Evolutionary conservation across 30 jellyfish, hydroid and myxozoan species (phyloP).

Genomic region (Aurelia aurita complex sp. Pacific): DNA sequence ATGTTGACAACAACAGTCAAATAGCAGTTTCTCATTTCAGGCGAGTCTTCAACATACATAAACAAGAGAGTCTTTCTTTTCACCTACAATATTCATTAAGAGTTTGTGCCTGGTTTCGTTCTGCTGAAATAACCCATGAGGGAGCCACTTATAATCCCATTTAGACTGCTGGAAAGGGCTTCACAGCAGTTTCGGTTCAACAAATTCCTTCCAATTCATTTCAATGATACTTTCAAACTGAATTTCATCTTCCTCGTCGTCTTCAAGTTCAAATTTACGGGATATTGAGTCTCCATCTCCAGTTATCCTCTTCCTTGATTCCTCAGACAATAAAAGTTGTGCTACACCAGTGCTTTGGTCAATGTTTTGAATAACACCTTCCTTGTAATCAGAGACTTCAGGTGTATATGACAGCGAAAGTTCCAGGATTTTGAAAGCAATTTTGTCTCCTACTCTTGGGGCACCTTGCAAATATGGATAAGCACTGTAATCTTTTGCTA

Average conservation of each 20-base stretch:
- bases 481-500: neutral
- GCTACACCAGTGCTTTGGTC: neutral
- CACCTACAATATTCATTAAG: too few relatives aligned
- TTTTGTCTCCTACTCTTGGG: constrained; percentile 56
- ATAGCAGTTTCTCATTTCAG: too few relatives aligned
- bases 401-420: constrained; percentile 56
- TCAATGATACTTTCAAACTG: constrained; percentile 10
- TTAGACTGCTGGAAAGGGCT: too few relatives aligned
- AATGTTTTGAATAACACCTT: constrained; percentile 27
- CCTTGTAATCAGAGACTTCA: constrained; percentile 56
- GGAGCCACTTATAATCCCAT: too few relatives aligned
- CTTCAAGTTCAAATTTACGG: constrained; percentile 32
- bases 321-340: constrained; percentile 11
- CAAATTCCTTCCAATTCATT: constrained; percentile 19
- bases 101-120: too few relatives aligned
- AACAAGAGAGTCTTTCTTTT: too few relatives aligned
- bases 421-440: constrained; percentile 50
- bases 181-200: constrained; percentile 5
- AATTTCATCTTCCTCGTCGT: constrained; percentile 11
- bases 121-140: too few relatives aligned
- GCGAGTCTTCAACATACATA: too few relatives aligned
- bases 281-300: constrained; percentile 27
- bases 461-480: constrained; percentile 40
- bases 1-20: too few relatives aligned
- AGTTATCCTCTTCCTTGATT: constrained; percentile 5